These are phyloP conservation scores for Philaenus spumarius DNA, from an alignment of 1,140 invertebrate genomes.

Conservation along the genomic window DNA sequence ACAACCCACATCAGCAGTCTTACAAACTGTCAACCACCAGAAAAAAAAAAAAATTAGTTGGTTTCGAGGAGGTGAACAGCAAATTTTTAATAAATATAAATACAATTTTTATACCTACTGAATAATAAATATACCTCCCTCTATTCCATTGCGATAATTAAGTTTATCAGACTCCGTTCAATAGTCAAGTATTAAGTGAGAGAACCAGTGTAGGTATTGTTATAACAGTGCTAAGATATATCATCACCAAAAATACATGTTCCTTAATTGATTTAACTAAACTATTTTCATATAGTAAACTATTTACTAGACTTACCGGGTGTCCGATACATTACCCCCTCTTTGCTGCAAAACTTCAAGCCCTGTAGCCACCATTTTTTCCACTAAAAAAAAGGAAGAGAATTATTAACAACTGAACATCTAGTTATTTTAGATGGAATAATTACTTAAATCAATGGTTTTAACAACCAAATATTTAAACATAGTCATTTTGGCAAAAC, in stretches of 20 bases:
- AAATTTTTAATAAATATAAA: too few species aligned
- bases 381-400: constrained; percentile 48
- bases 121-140: too few species aligned
- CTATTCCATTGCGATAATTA: too few species aligned
- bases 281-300: too few species aligned
- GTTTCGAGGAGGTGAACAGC: too few species aligned
- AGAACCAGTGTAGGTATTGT: neutral
- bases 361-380: constrained; percentile 52
- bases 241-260: neutral
- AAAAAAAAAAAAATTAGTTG: too few species aligned
- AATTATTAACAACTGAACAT: constrained; percentile 10
- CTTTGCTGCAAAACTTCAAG: constrained; percentile 47
- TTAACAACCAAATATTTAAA: constrained; percentile 15
- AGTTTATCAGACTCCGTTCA: too few species aligned
- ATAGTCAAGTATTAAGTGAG: neutral
- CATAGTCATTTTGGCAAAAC: too few species aligned
- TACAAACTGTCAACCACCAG: too few species aligned
- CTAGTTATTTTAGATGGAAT: constrained; percentile 24
- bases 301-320: constrained; percentile 27
- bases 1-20: too few species aligned
- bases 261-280: too few species aligned
- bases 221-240: neutral
- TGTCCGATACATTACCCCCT: constrained; percentile 45
- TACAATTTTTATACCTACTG: too few species aligned
- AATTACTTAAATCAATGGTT: constrained; percentile 27